Evolutionary conservation across 2,113 vertebrate species (phyloP).

Genomic region (Engystomops pustulosus): DNA sequence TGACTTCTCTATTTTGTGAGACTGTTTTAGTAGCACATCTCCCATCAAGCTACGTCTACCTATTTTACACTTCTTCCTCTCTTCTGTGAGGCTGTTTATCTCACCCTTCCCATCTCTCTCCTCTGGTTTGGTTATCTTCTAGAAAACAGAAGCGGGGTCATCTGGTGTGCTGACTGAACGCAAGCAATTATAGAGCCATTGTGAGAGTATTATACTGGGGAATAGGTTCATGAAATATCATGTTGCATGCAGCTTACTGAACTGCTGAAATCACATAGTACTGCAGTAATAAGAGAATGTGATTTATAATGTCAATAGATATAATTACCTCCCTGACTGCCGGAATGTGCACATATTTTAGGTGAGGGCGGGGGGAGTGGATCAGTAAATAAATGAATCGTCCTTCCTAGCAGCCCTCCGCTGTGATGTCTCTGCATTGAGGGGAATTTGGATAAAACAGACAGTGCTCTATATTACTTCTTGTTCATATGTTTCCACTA

Average conservation of each 20-base stretch:
- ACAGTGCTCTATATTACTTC: background rate
- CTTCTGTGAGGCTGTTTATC: conserved; percentile 25
- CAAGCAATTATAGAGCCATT: conserved; percentile 57
- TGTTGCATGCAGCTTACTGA: conserved; percentile 27
- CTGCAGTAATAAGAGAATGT: conserved; percentile 48
- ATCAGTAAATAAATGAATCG: conserved; percentile 45
- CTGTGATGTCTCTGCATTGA: conserved; percentile 14
- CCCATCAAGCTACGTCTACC: background rate
- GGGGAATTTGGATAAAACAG: conserved; percentile 11
- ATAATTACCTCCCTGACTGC: conserved; percentile 44
- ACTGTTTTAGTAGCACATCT: background rate
- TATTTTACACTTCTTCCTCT: conserved; percentile 17
- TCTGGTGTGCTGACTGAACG: conserved; percentile 41
- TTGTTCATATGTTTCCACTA: too few relatives aligned
- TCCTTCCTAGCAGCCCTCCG: conserved; percentile 25
- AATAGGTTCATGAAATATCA: conserved; percentile 56
- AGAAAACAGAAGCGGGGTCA: conserved; percentile 35
- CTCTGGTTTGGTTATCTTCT: conserved; percentile 51
- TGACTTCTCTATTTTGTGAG: conserved; percentile 2
- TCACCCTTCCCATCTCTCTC: conserved; percentile 35
- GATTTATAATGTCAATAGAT: conserved; percentile 53
- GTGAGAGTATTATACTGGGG: conserved; percentile 47
- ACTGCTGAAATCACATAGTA: conserved; percentile 45
- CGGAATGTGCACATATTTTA: conserved; percentile 46
- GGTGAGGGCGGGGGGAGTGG: background rate